Evolutionary conservation across 2,797 vertebrate species (phyloP).

Genomic region (Leuciscus waleckii): DNA sequence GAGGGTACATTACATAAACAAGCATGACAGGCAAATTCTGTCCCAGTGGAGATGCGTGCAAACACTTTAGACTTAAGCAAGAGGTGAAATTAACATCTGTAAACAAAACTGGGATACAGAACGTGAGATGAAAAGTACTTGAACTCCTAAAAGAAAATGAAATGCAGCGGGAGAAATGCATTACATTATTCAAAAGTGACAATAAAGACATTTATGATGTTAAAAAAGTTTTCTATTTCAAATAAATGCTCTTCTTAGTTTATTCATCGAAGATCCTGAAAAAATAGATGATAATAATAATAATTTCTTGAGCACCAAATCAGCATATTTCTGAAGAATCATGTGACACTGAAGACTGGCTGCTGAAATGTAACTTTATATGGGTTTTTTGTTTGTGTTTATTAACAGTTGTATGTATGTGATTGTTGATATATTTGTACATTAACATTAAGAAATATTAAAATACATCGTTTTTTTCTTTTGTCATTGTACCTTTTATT

Average conservation of each 20-base stretch:
- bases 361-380: not conserved
- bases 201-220: not conserved
- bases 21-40: constrained; percentile 73
- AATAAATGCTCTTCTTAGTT: not conserved
- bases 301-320: not conserved
- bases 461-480: no score
- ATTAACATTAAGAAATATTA: no score
- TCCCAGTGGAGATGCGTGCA: constrained; percentile 65
- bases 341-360: not conserved
- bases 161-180: not conserved
- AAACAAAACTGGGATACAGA: constrained; percentile 67
- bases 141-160: constrained; percentile 5
- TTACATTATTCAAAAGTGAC: not conserved
- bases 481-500: not conserved
- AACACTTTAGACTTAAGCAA: constrained; percentile 71
- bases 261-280: not conserved
- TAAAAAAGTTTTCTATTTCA: not conserved
- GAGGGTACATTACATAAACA: constrained; percentile 80
- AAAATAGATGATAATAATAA: not conserved
- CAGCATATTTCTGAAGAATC: not conserved
- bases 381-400: no score
- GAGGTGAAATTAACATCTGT: constrained; percentile 65
- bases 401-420: no score
- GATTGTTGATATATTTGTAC: no score
- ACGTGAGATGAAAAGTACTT: not conserved